phyloP scores from a whole-genome alignment of 1,140 invertebrate species.

The Pseudoatta argentina region DNA sequence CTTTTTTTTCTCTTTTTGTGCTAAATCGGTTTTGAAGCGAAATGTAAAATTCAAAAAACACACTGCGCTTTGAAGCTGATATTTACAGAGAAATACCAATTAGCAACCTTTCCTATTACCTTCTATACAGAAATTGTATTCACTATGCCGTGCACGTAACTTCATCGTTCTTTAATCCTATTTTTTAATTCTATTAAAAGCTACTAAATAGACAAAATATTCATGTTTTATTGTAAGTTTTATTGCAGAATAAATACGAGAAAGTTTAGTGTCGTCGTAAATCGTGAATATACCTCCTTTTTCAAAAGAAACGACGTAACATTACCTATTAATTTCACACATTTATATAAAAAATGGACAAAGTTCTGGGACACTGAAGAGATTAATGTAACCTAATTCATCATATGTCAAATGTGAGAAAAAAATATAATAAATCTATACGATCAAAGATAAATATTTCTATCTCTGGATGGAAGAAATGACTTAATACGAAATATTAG shows the following conservation, averaged over 20 bases:
- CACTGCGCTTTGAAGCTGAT: background rate
- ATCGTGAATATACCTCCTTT: background rate
- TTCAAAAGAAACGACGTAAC: background rate
- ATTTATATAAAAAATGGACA: slow-evolving; percentile 24
- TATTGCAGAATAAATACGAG: background rate
- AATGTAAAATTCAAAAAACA: background rate
- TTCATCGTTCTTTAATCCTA: slow-evolving; percentile 14
- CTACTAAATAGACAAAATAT: background rate
- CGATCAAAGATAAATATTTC: background rate
- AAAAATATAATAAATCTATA: background rate
- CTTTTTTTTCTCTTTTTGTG: background rate
- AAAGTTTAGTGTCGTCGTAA: background rate
- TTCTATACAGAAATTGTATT: background rate
- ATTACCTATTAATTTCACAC: background rate
- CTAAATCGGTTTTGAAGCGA: slow-evolving; percentile 30
- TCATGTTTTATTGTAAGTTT: background rate
- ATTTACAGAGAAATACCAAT: slow-evolving; percentile 25
- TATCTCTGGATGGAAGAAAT: background rate
- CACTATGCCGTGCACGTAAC: background rate
- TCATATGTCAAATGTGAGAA: slow-evolving; percentile 2
- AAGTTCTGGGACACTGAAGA: background rate
- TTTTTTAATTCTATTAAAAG: slow-evolving; percentile 1
- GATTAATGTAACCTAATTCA: background rate
- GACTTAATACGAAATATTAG: background rate
- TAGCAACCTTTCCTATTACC: background rate